phyloP scores from a whole-genome alignment of 2,797 vertebrate genomes.

The Spondyliosoma cantharus region DNA sequence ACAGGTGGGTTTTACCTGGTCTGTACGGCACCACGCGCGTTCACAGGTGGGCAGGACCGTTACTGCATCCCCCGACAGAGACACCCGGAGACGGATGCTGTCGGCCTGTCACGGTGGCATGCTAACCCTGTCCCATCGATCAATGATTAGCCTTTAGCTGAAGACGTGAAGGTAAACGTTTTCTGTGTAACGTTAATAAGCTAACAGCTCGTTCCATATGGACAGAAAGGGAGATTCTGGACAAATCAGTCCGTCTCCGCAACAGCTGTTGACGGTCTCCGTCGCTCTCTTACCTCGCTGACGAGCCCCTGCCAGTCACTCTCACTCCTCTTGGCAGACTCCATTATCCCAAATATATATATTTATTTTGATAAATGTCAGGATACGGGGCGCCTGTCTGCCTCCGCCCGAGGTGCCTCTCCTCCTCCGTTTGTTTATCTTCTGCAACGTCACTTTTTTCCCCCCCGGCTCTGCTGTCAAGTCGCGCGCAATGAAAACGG shows the following conservation, averaged over 20 bases:
- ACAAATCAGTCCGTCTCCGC: conserved; percentile 8
- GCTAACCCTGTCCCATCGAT: background rate
- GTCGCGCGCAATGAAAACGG: fast-evolving
- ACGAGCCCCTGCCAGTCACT: conserved; percentile 96
- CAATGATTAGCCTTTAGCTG: background rate
- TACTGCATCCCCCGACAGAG: background rate
- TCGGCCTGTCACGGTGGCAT: conserved; percentile 11
- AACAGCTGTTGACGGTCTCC: conserved; percentile 11
- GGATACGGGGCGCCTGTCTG: background rate
- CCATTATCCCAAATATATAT: conserved; percentile 78
- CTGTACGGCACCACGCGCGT: background rate
- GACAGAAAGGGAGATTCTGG: conserved; percentile 18
- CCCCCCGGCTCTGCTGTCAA: conserved; percentile 17
- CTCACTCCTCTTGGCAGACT: conserved; percentile 87
- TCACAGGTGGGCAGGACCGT: background rate
- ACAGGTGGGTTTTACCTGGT: conserved; percentile 54
- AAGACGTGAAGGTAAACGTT: background rate
- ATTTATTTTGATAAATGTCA: conserved; percentile 1
- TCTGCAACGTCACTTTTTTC: conserved; percentile 65
- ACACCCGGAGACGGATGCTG: background rate
- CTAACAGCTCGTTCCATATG: conserved; percentile 57
- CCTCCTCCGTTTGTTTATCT: conserved; percentile 67
- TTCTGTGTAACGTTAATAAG: background rate
- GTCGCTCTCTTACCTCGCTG: conserved; percentile 86
- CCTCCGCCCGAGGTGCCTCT: conserved; percentile 5